These are phyloP conservation scores for Lasioglossum calceatum DNA, from an alignment of 2,888 invertebrate genomes.

Conservation along the genomic window DNA sequence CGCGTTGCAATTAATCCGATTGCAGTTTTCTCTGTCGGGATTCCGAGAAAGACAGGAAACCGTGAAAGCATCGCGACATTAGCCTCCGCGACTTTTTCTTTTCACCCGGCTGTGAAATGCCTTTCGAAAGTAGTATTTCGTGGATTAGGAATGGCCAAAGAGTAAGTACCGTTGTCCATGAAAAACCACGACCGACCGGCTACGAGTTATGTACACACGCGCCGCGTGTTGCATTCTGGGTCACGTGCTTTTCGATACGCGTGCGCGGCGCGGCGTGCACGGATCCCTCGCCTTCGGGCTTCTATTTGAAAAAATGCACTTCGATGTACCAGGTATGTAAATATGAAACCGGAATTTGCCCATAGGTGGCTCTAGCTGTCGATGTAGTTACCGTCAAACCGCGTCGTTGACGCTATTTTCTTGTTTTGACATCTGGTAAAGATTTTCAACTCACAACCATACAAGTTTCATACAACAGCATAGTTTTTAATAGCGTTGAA, in stretches of 20 bases:
- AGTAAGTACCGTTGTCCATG: slow-evolving; percentile 70
- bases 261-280: slow-evolving; percentile 29
- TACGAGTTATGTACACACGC: slow-evolving; percentile 14
- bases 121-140: slow-evolving; percentile 67
- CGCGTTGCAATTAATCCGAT: slow-evolving; percentile 43
- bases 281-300: slow-evolving; percentile 17
- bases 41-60: slow-evolving; percentile 34
- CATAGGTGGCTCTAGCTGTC: no score
- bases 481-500: no score
- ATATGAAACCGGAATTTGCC: no score
- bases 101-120: slow-evolving; percentile 49
- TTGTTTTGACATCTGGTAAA: no score
- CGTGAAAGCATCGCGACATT: slow-evolving; percentile 51
- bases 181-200: slow-evolving; percentile 41
- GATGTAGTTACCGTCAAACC: no score
- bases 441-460: no score
- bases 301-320: background rate
- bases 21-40: slow-evolving; percentile 37
- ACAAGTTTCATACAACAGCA: no score
- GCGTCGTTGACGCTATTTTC: no score
- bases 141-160: slow-evolving; percentile 64
- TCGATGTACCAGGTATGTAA: background rate
- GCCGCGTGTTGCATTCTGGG: slow-evolving; percentile 75
- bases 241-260: slow-evolving; percentile 74
- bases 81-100: slow-evolving; percentile 49